These are phyloP conservation scores for Chlorops oryzae DNA, from an alignment of 1,140 invertebrate genomes.

Conservation along the genomic window DNA sequence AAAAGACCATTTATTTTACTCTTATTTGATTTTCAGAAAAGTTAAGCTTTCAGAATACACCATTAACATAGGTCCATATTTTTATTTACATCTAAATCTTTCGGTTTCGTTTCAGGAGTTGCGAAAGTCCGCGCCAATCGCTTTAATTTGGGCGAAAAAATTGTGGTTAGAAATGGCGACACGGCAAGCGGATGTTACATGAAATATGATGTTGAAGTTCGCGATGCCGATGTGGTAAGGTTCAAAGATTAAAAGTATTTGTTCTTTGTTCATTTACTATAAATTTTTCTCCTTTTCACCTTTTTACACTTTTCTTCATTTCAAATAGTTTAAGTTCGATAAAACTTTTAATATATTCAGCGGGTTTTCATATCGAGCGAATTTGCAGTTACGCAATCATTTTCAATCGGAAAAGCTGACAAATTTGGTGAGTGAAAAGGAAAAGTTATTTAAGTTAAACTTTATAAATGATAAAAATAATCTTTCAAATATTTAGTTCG, in stretches of 20 bases:
- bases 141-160: constrained; percentile 37
- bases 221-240: constrained; percentile 41
- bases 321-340: background rate
- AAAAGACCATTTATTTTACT: constrained; percentile 17
- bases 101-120: constrained; percentile 24
- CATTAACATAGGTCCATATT: background rate
- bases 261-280: background rate
- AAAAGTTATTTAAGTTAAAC: background rate
- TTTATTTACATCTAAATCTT: background rate
- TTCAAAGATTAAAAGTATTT: constrained; percentile 5
- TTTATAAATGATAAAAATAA: background rate
- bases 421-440: constrained; percentile 33
- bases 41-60: background rate
- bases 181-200: constrained; percentile 26
- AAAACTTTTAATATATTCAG: constrained; percentile 43
- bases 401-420: constrained; percentile 40
- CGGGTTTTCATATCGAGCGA: constrained; percentile 32
- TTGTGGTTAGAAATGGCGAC: constrained; percentile 35
- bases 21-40: background rate
- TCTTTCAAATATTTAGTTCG: constrained; percentile 22
- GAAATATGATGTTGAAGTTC: constrained; percentile 44
- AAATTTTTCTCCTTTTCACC: background rate
- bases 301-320: background rate
- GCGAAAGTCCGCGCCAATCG: constrained; percentile 30
- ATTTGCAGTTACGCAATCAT: constrained; percentile 42